Conservation (phyloP, 2,888 invertebrate species). For the Pachycephus smyrnensis region DNA sequence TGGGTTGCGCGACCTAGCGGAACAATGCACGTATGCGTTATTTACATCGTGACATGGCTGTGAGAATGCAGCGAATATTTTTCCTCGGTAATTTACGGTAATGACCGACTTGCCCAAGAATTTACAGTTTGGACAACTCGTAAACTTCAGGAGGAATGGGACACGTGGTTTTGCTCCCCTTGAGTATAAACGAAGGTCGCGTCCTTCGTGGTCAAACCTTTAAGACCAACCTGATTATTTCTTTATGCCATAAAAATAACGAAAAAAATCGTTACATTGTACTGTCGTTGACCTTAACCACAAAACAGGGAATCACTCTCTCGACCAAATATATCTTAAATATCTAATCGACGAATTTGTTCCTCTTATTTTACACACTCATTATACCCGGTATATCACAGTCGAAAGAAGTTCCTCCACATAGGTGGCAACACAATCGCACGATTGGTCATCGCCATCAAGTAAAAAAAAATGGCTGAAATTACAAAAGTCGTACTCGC, state of each 20-base stretch:
- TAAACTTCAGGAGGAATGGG: neutral
- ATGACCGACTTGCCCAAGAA: slow-evolving; percentile 30
- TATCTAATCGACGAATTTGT: neutral
- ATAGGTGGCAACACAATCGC: neutral
- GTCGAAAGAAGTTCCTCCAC: neutral
- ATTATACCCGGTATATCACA: neutral
- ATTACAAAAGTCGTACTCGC: neutral
- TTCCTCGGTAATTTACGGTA: slow-evolving; percentile 34
- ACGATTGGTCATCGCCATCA: neutral
- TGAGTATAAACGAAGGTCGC: neutral
- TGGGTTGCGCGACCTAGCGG: slow-evolving; percentile 15
- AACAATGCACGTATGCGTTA: slow-evolving; percentile 18
- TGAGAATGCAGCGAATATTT: slow-evolving; percentile 28
- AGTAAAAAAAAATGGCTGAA: neutral
- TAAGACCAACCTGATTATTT: slow-evolving; percentile 1
- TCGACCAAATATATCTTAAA: neutral
- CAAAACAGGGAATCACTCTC: neutral
- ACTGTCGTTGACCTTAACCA: neutral
- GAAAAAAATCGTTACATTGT: neutral
- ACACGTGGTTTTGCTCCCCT: neutral
- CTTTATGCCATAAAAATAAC: neutral
- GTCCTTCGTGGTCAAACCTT: neutral
- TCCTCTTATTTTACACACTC: neutral
- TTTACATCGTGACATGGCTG: slow-evolving; percentile 6
- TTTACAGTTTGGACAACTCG: slow-evolving; percentile 5